A percentile compares a stretch with the other conserved stretches of the same genome.
phyloP scores from a whole-genome alignment of 2,113 vertebrate species.

The Aythya baeri region DNA sequence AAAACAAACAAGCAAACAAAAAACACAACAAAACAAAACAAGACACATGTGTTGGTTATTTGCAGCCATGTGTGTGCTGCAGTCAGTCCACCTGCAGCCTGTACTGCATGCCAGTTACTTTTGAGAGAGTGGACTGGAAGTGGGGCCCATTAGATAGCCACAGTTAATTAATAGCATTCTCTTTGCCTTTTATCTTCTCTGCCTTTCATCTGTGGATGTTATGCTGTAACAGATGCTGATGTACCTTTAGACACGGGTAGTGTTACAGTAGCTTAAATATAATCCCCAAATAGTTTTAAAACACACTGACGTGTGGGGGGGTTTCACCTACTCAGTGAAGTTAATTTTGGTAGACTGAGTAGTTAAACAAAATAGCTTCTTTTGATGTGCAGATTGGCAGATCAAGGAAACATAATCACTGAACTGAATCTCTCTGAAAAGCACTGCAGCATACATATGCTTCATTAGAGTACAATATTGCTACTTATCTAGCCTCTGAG shows the following conservation, averaged over 20 bases:
- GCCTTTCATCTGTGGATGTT: constrained; percentile 53
- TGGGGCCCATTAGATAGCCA: background rate
- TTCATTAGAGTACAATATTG: constrained; percentile 43
- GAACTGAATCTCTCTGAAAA: constrained; percentile 39
- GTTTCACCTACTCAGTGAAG: background rate
- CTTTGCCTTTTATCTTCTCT: constrained; percentile 53
- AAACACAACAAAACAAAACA: background rate
- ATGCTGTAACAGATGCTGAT: constrained; percentile 3
- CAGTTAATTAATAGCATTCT: constrained; percentile 53
- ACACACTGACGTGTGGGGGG: background rate
- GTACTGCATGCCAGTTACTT: background rate
- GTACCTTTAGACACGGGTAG: constrained; percentile 8
- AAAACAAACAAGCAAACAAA: background rate
- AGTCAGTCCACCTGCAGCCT: constrained; percentile 1
- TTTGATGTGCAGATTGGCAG: constrained; percentile 64
- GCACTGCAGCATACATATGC: background rate
- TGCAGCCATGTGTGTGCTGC: background rate
- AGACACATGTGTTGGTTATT: background rate
- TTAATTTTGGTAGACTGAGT: constrained; percentile 30
- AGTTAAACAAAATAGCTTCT: constrained; percentile 55
- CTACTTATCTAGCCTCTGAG: constrained; percentile 13
- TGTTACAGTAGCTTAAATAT: constrained; percentile 36
- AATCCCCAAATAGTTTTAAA: constrained; percentile 28
- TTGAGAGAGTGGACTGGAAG: background rate
- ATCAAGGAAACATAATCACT: constrained; percentile 56